A percentile compares a stretch with the other conserved stretches of the same genome.
phyloP scores from a whole-genome alignment of 2,113 vertebrate species.

The Acrocephalus kingi region DNA sequence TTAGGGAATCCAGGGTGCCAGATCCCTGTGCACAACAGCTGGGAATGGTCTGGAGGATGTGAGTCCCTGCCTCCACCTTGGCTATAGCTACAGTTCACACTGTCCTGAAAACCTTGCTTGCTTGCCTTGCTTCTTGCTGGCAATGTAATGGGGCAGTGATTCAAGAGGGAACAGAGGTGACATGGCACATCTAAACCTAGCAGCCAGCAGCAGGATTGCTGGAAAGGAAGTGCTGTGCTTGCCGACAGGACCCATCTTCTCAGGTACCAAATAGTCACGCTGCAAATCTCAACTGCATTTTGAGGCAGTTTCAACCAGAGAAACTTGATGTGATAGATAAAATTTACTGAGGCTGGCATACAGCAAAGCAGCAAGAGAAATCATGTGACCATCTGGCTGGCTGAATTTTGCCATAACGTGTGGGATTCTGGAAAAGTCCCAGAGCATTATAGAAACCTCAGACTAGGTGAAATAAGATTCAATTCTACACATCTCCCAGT shows the following conservation, averaged over 20 bases:
- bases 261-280: neutral
- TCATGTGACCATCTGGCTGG: neutral
- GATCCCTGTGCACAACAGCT: neutral
- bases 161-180: neutral
- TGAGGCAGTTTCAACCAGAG: neutral
- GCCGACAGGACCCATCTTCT: neutral
- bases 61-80: neutral
- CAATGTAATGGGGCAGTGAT: neutral
- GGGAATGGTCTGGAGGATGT: accelerated
- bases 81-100: neutral
- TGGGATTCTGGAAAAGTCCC: neutral
- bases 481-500: neutral
- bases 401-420: neutral
- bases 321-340: neutral
- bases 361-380: slow-evolving; percentile 9
- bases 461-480: neutral
- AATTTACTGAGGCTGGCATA: neutral
- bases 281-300: neutral
- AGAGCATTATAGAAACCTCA: neutral
- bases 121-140: neutral
- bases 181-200: neutral
- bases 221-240: neutral
- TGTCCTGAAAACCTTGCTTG: neutral
- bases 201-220: neutral
- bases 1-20: neutral